Conservation (phyloP, 2,797 vertebrate species). For the Pipistrellus kuhlii region DNA sequence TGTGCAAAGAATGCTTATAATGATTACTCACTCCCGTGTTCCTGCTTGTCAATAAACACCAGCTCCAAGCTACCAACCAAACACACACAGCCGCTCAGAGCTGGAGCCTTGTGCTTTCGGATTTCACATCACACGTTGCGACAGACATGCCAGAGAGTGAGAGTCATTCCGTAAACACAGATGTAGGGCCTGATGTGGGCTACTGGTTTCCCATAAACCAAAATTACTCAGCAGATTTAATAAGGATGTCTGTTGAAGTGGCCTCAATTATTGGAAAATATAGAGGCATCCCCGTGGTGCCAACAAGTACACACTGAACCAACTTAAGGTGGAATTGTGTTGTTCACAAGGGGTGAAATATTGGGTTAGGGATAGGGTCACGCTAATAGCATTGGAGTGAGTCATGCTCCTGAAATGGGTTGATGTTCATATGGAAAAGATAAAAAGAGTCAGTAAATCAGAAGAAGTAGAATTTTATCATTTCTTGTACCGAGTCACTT, state of each 20-base stretch:
- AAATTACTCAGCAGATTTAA: constrained; percentile 46
- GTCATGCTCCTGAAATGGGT: background rate
- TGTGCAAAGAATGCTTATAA: background rate
- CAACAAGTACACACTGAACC: background rate
- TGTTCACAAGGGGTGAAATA: background rate
- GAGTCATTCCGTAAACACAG: constrained; percentile 59
- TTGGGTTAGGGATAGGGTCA: background rate
- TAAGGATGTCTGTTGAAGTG: constrained; percentile 34
- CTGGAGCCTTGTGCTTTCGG: background rate
- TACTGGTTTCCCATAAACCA: background rate
- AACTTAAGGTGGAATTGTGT: background rate
- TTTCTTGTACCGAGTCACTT: background rate
- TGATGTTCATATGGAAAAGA: background rate
- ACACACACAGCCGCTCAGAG: background rate
- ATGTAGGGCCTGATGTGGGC: constrained; percentile 49
- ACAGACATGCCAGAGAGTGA: constrained; percentile 41
- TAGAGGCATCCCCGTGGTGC: background rate
- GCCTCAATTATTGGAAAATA: background rate
- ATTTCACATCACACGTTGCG: constrained; percentile 16
- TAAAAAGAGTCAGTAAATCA: background rate
- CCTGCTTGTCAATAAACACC: constrained; percentile 54
- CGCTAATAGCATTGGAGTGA: background rate
- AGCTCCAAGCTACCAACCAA: constrained; percentile 37
- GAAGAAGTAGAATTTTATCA: background rate
- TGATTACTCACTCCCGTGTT: constrained; percentile 25